Evolutionary conservation across 2,888 invertebrate genomes (phyloP).

Genomic region (Aricia artaxerxes): DNA sequence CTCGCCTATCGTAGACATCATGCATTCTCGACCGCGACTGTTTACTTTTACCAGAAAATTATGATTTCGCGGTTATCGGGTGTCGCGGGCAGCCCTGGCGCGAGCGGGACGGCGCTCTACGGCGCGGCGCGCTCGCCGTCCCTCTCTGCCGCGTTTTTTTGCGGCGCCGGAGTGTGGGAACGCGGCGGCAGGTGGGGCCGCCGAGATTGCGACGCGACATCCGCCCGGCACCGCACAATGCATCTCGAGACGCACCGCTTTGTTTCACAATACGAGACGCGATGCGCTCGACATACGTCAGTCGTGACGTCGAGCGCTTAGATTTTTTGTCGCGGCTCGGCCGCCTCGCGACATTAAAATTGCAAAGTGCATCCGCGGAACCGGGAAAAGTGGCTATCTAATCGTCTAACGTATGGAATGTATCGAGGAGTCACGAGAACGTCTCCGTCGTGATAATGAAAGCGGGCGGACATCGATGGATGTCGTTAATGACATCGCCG

Average conservation of each 20-base stretch:
- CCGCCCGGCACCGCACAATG: conserved; percentile 78
- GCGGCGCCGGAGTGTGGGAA: conserved; percentile 81
- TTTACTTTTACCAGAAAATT: conserved; percentile 66
- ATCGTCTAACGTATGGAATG: neutral
- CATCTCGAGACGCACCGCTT: conserved; percentile 62
- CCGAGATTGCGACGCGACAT: conserved; percentile 80
- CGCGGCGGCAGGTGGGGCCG: conserved; percentile 78
- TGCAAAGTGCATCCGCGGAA: conserved; percentile 42
- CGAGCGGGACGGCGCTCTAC: conserved; percentile 62
- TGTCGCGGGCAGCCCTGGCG: conserved; percentile 65
- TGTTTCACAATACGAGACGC: conserved; percentile 64
- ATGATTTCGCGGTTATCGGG: conserved; percentile 63
- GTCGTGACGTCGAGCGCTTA: conserved; percentile 57
- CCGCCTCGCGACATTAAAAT: conserved; percentile 40
- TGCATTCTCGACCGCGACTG: conserved; percentile 45
- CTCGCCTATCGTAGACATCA: conserved; percentile 47
- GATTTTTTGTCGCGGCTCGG: conserved; percentile 46
- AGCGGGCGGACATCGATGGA: conserved; percentile 43
- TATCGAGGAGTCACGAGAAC: neutral
- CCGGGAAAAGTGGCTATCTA: conserved; percentile 38
- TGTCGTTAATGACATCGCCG: conserved; percentile 48
- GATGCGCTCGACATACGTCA: conserved; percentile 69
- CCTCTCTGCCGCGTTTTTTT: conserved; percentile 73
- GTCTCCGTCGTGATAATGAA: conserved; percentile 40
- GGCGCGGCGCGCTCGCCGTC: conserved; percentile 51